These are phyloP conservation scores for Panagrolaimus sp. DNA, from an alignment of 1,140 invertebrate genomes.

Conservation along the genomic window DNA sequence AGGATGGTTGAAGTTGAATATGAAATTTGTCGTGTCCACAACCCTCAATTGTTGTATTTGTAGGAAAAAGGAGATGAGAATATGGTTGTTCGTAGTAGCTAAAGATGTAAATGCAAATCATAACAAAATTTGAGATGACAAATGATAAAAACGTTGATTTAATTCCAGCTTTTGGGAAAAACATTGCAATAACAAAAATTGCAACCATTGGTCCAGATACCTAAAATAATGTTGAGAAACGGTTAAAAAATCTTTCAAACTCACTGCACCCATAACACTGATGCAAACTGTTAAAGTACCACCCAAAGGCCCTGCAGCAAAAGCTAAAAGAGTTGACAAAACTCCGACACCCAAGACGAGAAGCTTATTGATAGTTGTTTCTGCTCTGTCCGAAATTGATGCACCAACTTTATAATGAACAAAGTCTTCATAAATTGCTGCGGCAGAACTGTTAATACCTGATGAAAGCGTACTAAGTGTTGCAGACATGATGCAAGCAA, in stretches of 20 bases:
- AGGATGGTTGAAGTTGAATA: background rate
- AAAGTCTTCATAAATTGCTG: conserved; percentile 50
- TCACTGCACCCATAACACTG: conserved; percentile 11
- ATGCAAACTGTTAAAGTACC: conserved; percentile 14
- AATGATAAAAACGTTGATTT: conserved; percentile 7
- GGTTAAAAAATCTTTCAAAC: too few species aligned
- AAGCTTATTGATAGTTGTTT: conserved; percentile 2
- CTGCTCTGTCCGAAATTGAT: background rate
- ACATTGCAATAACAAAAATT: conserved; percentile 15
- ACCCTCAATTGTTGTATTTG: background rate
- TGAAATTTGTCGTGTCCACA: background rate
- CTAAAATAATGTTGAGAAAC: too few species aligned
- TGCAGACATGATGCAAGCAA: conserved; percentile 43
- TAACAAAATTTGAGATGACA: background rate
- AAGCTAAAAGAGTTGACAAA: background rate
- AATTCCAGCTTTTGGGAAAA: conserved; percentile 8
- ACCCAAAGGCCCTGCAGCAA: background rate
- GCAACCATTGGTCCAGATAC: conserved; percentile 15
- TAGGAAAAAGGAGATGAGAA: background rate
- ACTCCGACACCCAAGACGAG: background rate
- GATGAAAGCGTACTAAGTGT: conserved; percentile 46
- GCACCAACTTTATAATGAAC: conserved; percentile 16
- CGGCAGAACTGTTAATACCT: conserved; percentile 48
- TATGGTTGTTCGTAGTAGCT: conserved; percentile 5
- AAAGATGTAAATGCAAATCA: conserved; percentile 15